Evolutionary conservation across 1,140 invertebrate genomes (phyloP), one percentile per base, ranked within the genome.

Genomic region (Aphidius gifuensis): DNA sequence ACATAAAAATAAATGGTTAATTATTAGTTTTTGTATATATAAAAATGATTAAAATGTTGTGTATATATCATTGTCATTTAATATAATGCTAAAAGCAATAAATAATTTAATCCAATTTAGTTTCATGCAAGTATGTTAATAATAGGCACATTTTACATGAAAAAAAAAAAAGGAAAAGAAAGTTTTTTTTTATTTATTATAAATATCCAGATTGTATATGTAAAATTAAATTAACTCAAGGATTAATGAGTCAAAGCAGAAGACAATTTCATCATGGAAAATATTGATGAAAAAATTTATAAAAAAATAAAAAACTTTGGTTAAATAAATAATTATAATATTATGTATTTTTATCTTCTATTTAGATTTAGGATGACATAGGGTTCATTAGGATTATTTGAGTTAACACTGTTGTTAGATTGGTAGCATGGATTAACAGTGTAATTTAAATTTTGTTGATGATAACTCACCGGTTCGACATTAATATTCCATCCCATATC

Each of bases 391-490:
- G 73, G 72, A 72, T 76, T 77, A 64, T 72, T 72, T 66, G 69
- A 60, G 49, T 67, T 69, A 55, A 68, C 64, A 64, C 75, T 74
- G 71, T 71, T 74, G 71, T 79, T 81, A 73, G 76, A 78, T 64
- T 79, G 78, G 70, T 81, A 81, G 71, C 80, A 81, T 62, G 80
- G 79, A 67, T 81, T 81, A 69, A 79, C 73, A 74, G 80, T 80
- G 64, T 80, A 81, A 79, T 80, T 81, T 66, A 78, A 72, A 79
- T 75, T 79, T 75, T 78, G 74, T 70, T 81, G 78, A 78, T 81
- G 78, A 66, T 77, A 81, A 81, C 80, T 81, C 78, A 81, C 80
- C 78, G 79, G 77, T 71, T 80, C 79, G 64, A 72, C 65, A 58
- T 64, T 71, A 39, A 70, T 77, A 71, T 77, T 75, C 74, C 75